Base-by-base conservation (phyloP, 2,888 invertebrate species). In the Ophioninae sp. region DNA sequence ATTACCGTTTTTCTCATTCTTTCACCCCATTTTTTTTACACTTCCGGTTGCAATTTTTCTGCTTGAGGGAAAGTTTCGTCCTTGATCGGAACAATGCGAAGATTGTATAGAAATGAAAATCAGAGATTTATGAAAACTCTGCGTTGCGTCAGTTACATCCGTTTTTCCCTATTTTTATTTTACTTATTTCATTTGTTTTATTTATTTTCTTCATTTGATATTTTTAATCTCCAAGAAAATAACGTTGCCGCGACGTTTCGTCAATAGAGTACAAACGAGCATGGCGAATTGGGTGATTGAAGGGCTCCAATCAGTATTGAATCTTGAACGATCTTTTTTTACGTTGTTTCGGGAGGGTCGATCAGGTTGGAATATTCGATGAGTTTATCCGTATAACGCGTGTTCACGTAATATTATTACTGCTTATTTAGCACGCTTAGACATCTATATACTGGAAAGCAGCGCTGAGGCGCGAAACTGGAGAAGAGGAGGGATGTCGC, bases 401-500 rank as follows among this genome's bases (percentile, higher is more conserved):
- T 75, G 39, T 65, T 57, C 65, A 65, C 30, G 56, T 64, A 65
- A 75, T 75, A 75, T 65, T 65, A 78, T 78, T 78, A 69, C 37
- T 73, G 75, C 80, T 83, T 83, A 83, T 68, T 83, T 76, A 77
- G 57, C 75, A 23, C 75, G 37, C 64, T 20, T 78, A n/a, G n/a
- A n/a, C n/a, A 74, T 73, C 65, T 79, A 67, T 75, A 67, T 70
- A 72, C 74, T 3, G 65, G 39, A 37, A 68, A 57, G 41, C 39
- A 57, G 75, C 61, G 41, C 61, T 41, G 68, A 79, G 75, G 56
- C 72, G 81, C 62, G 81, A 81, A 75, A 75, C 84, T 81, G 81
- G 57, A 50, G 50, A 3, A 3, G 30, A 82, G 85, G 86, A 86
- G 78, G 70, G 82, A 86, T 88, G 89, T 90, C 89, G 88, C 88